phyloP scores from a whole-genome alignment of 1,140 invertebrate genomes.

The Drosophila parvula region DNA sequence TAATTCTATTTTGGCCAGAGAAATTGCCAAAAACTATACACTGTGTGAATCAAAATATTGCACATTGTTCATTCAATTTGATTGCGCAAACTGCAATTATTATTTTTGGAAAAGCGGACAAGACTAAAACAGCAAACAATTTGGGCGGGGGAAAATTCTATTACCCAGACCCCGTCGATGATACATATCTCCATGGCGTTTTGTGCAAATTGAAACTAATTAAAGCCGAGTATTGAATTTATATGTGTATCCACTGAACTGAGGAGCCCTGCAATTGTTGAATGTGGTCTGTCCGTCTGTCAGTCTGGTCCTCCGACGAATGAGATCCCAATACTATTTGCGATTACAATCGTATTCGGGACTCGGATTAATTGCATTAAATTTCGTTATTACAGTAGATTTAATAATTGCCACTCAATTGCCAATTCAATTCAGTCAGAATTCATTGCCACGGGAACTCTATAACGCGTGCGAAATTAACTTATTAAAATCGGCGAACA shows the following conservation, averaged over 20 bases:
- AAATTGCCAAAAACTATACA: conserved; percentile 35
- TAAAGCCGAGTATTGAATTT: conserved; percentile 63
- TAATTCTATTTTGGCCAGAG: conserved; percentile 58
- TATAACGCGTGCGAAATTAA: conserved; percentile 38
- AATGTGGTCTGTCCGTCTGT: background rate
- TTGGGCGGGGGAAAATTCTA: conserved; percentile 12
- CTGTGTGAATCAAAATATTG: conserved; percentile 35
- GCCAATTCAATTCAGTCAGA: conserved; percentile 1
- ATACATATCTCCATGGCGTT: conserved; percentile 28
- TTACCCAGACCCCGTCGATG: conserved; percentile 38
- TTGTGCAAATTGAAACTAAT: conserved; percentile 70
- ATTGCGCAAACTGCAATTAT: conserved; percentile 44
- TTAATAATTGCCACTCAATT: conserved; percentile 62
- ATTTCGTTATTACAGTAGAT: conserved; percentile 58
- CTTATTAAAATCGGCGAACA: conserved; percentile 17
- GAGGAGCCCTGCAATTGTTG: conserved; percentile 21
- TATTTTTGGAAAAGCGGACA: conserved; percentile 44
- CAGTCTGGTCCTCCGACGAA: background rate
- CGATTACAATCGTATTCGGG: conserved; percentile 41
- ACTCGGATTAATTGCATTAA: conserved; percentile 67
- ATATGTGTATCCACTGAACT: conserved; percentile 9
- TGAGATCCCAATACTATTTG: conserved; percentile 28
- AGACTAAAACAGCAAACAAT: conserved; percentile 19
- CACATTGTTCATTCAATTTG: conserved; percentile 63
- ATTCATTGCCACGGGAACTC: conserved; percentile 15